Conservation (phyloP, 2,797 vertebrate genomes). For the Octomys mimax region DNA sequence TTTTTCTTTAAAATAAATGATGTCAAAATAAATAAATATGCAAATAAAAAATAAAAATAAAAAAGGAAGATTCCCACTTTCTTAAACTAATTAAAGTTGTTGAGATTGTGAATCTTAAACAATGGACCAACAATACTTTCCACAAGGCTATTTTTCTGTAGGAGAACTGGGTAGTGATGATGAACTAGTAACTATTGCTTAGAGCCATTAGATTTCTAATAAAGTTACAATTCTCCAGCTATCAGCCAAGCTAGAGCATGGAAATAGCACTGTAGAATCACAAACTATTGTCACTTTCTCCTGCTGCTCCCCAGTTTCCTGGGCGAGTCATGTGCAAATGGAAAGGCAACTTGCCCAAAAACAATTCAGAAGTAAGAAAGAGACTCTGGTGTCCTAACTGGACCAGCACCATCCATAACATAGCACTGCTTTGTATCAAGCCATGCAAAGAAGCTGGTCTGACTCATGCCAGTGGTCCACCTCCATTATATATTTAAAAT, state of each 20-base stretch:
- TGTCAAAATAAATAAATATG: too few relatives aligned
- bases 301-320: not conserved
- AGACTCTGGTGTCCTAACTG: not conserved
- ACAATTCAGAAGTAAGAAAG: not conserved
- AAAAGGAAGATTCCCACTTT: too few relatives aligned
- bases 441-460: not conserved
- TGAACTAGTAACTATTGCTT: not conserved
- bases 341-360: not conserved
- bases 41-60: too few relatives aligned
- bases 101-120: slow-evolving; percentile 24
- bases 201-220: not conserved
- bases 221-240: not conserved
- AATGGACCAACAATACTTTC: slow-evolving; percentile 11
- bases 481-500: slow-evolving; percentile 23
- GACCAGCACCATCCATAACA: not conserved
- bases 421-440: not conserved
- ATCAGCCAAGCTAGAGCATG: not conserved
- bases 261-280: not conserved
- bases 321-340: not conserved
- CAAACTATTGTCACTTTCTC: not conserved
- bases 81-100: slow-evolving; percentile 11
- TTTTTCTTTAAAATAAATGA: too few relatives aligned
- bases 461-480: slow-evolving; percentile 47
- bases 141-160: slow-evolving; percentile 27
- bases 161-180: not conserved